Conservation (phyloP, 2,888 invertebrate genomes). For the Itoplectis maculator region DNA sequence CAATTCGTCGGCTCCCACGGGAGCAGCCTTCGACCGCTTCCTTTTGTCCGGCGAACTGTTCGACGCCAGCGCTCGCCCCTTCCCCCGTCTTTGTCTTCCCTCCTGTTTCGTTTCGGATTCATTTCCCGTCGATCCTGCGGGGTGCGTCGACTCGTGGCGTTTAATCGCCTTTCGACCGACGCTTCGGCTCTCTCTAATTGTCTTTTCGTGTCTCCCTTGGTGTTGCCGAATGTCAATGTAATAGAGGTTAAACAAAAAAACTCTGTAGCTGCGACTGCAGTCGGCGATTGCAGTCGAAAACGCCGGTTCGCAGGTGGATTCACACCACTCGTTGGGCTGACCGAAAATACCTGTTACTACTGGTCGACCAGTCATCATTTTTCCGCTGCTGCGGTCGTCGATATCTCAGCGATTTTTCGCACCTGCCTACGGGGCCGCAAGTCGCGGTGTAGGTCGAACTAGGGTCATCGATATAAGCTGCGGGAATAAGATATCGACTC, state of each 20-base stretch:
- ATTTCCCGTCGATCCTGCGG: conserved; percentile 1
- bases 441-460: no score
- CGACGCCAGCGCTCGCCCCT: conserved; percentile 20
- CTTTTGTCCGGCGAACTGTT: conserved; percentile 59
- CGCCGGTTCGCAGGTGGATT: not conserved
- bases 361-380: conserved; percentile 27
- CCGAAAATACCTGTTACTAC: conserved; percentile 44
- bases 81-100: conserved; percentile 31
- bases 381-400: not conserved
- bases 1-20: conserved; percentile 62
- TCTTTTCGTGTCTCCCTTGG: conserved; percentile 31
- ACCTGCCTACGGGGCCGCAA: not conserved
- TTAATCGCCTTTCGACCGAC: conserved; percentile 62
- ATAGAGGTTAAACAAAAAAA: not conserved
- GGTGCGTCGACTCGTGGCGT: conserved; percentile 58
- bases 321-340: conserved; percentile 22
- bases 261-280: conserved; percentile 26
- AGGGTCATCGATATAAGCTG: no score
- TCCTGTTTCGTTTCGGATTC: conserved; percentile 17
- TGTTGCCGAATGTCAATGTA: no score
- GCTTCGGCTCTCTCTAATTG: conserved; percentile 36
- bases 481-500: not conserved
- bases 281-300: conserved; percentile 16
- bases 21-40: conserved; percentile 57
- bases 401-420: not conserved